Evolutionary conservation across 2,797 vertebrate species (phyloP), one percentile per base, ranked within the genome.

Genomic region (Petrocephalus sullivani): DNA sequence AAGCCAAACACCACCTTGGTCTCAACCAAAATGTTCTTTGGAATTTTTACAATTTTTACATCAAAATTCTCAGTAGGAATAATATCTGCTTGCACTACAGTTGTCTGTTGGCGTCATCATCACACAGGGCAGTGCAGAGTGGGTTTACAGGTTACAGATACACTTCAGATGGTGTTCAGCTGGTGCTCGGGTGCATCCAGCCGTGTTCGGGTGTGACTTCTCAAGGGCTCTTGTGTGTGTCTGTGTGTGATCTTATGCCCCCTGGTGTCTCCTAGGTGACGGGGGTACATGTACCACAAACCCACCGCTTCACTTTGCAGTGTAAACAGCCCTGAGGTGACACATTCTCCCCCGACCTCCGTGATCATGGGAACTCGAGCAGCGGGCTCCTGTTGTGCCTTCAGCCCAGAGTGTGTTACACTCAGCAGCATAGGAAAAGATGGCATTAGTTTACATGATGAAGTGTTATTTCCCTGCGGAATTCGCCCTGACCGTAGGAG

Each of bases 1-100:
- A 86, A 92, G 88, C 87, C 86, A 90, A 19, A 86, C 64, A 85
- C 5, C 54, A 19, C 41, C 49, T 85, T 88, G 82, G 37, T 53
- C 82, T 75, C 86, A 82, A 53, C 51, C 51, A 81, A 84, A 85
- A 67, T 83, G 67, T 60, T 85, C 61, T 86, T 78, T 19, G 0
- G 46, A 83, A 53, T 83, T 53, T 54, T 41, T 7, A 58, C 23
- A 33, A 2, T 84, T 64, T 61, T 83, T 23, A 12, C 82, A 46
- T 54, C 0, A 19, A 58, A 53, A 56, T 46, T 33, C 85, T 88
- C 16, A 71, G 87, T 78, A 85, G 49, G 21, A 87, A 89, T 85
- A 88, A 82, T 85, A 14, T 56, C 37, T 87, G 1, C 19, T 71
- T 49, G 61, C 87, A 88, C 87, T 85, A 85, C 58, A 56, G 46